A percentile compares a stretch with the other conserved stretches of the same genome.
Conservation (phyloP, 1,140 invertebrate genomes). For the Amphibalanus amphitrite region DNA sequence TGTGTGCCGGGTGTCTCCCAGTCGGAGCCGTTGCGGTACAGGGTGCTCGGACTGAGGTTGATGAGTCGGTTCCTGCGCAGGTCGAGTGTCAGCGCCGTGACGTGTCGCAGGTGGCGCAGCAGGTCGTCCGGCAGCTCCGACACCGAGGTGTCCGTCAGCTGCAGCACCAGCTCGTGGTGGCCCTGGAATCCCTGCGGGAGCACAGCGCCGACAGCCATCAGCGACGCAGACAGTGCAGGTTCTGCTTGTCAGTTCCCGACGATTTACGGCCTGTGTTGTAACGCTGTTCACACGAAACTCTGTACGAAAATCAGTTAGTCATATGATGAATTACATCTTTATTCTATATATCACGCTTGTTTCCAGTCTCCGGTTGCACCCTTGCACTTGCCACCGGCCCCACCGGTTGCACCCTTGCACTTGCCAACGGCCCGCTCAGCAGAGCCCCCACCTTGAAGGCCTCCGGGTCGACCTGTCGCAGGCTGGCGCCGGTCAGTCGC, state of each 20-base stretch:
- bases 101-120: conserved; percentile 51
- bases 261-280: no score
- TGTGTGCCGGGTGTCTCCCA: conserved; percentile 45
- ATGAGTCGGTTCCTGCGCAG: conserved; percentile 61
- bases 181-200: conserved; percentile 25
- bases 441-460: conserved; percentile 40
- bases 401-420: no score
- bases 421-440: no score
- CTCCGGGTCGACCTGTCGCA: conserved; percentile 36
- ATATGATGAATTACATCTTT: no score
- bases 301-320: no score
- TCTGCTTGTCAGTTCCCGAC: no score
- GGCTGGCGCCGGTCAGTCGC: conserved; percentile 51
- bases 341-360: no score
- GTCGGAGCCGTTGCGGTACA: conserved; percentile 61
- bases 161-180: conserved; percentile 45
- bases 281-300: no score
- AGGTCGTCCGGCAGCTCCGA: conserved; percentile 54
- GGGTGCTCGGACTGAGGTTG: conserved; percentile 54
- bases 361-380: no score
- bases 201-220: no score
- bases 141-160: conserved; percentile 53
- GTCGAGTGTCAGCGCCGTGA: conserved; percentile 62
- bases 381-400: no score
- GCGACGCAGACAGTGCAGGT: no score